Evolutionary conservation across 2,888 invertebrate genomes (phyloP), one percentile per base, ranked within the genome.

Genomic region (Netelia virgata): DNA sequence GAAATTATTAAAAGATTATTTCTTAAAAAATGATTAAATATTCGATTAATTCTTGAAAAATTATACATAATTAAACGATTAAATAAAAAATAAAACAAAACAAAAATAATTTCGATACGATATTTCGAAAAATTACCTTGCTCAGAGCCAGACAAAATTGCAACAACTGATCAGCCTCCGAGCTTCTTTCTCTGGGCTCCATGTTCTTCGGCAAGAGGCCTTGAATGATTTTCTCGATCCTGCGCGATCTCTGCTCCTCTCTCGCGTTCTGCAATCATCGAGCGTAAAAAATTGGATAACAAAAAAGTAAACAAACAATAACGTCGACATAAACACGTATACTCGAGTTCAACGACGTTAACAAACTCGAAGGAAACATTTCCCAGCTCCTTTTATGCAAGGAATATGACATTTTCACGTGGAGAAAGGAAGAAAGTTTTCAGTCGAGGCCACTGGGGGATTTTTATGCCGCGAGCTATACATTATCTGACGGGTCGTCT

Each of bases 121-220:
- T 5, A 36, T 16, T 36, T 63, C 1, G 11, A 14, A n/a, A 36
- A 14, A 41, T 85, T 88, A 94, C 94, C 92, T 94, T 93, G 80
- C 91, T 93, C 61, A 94, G 91, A 83, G 93, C 92, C 81, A 93
- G 91, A 55, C 94, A 93, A 88, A 94, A 94, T 66, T 94, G 92
- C 76, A 94, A 88, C 72, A 94, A 91, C 81, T 92, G 91, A 88
- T 94, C 94, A 20, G 91, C 91, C 87, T 94, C 94, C 72, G 90
- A 91, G n/a, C 90, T 90, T 83, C 93, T 90, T 75, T 93, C 91
- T 79, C 90, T 90, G 8, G 90, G 85, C n/a, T 92, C 90, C 93
- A 94, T 93, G 28, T 91, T 92, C 63, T 89, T 91, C 6, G 94
- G 94, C 76, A 94, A 88, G 82, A 94, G 90, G 50, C 91, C 92